A percentile compares a stretch with the other conserved stretches of the same genome.
These are phyloP conservation scores for Ormia ochracea DNA, from an alignment of 2,888 invertebrate species.

Conservation along the genomic window DNA sequence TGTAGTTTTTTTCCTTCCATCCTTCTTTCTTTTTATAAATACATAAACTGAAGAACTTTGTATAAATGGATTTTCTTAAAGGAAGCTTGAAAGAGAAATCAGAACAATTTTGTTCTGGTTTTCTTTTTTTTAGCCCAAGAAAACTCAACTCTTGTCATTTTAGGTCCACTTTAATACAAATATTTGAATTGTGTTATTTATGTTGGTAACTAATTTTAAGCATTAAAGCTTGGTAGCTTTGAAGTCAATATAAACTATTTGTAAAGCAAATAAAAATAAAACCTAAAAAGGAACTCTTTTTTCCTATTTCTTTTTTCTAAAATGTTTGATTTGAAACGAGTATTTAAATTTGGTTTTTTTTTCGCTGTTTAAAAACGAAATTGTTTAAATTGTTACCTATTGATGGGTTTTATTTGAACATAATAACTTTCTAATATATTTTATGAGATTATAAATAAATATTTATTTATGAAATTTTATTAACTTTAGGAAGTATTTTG, in stretches of 20 bases:
- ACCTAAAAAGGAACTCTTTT: background rate
- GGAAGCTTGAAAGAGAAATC: conserved; percentile 35
- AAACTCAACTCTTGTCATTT: background rate
- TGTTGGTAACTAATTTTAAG: conserved; percentile 41
- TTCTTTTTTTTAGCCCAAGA: background rate
- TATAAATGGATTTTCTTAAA: conserved; percentile 30
- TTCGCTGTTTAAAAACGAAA: conserved; percentile 22
- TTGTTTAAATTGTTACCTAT: conserved; percentile 29
- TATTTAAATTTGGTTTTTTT: background rate
- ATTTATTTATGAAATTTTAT: conserved; percentile 26
- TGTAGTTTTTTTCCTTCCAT: conserved; percentile 22
- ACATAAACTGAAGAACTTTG: conserved; percentile 26
- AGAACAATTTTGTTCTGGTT: too few species aligned
- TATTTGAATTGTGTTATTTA: conserved; percentile 9
- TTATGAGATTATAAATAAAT: conserved; percentile 19
- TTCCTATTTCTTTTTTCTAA: background rate
- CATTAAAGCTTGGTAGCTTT: conserved; percentile 58
- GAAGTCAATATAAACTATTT: conserved; percentile 27
- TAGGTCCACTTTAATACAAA: conserved; percentile 11
- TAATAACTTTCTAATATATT: conserved; percentile 15
- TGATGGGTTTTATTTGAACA: conserved; percentile 30
- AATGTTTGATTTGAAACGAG: conserved; percentile 19
- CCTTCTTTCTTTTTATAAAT: background rate
- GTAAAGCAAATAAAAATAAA: background rate
- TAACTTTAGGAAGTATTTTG: conserved; percentile 57